Conservation (phyloP, 2,888 invertebrate genomes). For the Phasia obesa region DNA sequence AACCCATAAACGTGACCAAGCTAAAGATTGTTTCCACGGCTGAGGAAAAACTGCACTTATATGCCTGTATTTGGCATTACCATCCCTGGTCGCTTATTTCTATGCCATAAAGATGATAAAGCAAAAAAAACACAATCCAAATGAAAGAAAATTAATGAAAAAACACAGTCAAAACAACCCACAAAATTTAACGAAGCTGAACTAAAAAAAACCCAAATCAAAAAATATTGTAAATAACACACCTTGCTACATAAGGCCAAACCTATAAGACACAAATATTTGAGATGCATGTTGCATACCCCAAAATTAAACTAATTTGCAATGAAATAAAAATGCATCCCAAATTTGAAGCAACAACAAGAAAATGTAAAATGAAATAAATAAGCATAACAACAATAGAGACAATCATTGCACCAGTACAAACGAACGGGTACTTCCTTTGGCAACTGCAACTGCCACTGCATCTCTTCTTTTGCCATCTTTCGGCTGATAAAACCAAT, state of each 20-base stretch:
- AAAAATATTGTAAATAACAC: constrained; percentile 72
- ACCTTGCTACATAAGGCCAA: constrained; percentile 68
- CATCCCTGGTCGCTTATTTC: constrained; percentile 63
- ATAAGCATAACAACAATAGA: constrained; percentile 46
- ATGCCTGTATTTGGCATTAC: constrained; percentile 52
- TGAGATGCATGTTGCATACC: constrained; percentile 64
- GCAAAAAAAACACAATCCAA: constrained; percentile 43
- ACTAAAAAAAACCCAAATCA: constrained; percentile 13
- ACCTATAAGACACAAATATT: constrained; percentile 61
- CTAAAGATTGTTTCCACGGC: constrained; percentile 38
- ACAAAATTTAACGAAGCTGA: constrained; percentile 52
- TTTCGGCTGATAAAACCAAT: constrained; percentile 41
- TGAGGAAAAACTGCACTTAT: constrained; percentile 27
- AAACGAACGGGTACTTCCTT: constrained; percentile 29
- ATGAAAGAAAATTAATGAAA: constrained; percentile 16
- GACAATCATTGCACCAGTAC: constrained; percentile 20
- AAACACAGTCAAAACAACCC: constrained; percentile 19
- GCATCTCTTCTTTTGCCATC: not conserved
- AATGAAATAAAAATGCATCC: constrained; percentile 50
- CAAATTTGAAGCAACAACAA: constrained; percentile 43
- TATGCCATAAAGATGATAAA: constrained; percentile 56
- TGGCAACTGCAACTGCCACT: constrained; percentile 25
- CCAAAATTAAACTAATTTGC: constrained; percentile 65
- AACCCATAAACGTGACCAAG: constrained; percentile 65
- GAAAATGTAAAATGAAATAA: constrained; percentile 33